Percentiles rank a stretch among this genome's conserved stretches.
phyloP scores from a whole-genome alignment of 2,113 vertebrate genomes.

The Amphiprion percula region DNA sequence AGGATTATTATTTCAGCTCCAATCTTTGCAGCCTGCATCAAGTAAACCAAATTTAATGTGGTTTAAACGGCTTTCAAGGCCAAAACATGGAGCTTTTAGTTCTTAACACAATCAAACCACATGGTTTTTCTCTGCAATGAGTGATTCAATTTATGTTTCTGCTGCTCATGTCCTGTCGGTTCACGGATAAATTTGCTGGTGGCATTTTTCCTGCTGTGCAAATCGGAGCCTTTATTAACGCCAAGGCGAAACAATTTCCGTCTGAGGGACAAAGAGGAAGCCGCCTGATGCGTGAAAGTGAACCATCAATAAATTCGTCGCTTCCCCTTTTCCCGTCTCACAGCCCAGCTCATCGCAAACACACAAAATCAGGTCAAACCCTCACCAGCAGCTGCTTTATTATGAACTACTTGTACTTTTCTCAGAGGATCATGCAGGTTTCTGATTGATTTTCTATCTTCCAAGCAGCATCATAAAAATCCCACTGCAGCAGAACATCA shows the following conservation, averaged over 20 bases:
- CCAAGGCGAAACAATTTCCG: conserved; percentile 13
- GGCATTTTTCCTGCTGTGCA: conserved; percentile 30
- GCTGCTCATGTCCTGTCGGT: conserved; percentile 1
- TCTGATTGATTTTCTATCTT: background rate
- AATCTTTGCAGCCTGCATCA: background rate
- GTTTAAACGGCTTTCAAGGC: background rate
- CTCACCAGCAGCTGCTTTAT: too few relatives aligned
- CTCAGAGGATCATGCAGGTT: background rate
- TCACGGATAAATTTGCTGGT: conserved; percentile 20
- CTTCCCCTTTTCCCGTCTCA: conserved; percentile 31
- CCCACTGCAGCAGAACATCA: background rate
- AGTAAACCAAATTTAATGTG: background rate
- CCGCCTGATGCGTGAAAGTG: background rate
- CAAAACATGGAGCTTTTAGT: background rate
- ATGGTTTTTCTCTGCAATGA: background rate
- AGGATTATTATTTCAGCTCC: conserved; percentile 3
- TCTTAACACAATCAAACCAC: too few relatives aligned
- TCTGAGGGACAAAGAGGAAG: conserved; percentile 6
- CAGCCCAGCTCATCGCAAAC: background rate
- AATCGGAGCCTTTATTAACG: conserved; percentile 28
- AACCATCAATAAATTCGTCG: conserved; percentile 33
- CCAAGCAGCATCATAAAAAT: too few relatives aligned
- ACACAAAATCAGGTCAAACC: too few relatives aligned
- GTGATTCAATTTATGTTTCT: background rate
- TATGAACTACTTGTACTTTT: too few relatives aligned